Base-by-base conservation (phyloP, 23 tunicate genomes). In the Trididemnum nubilum region DNA sequence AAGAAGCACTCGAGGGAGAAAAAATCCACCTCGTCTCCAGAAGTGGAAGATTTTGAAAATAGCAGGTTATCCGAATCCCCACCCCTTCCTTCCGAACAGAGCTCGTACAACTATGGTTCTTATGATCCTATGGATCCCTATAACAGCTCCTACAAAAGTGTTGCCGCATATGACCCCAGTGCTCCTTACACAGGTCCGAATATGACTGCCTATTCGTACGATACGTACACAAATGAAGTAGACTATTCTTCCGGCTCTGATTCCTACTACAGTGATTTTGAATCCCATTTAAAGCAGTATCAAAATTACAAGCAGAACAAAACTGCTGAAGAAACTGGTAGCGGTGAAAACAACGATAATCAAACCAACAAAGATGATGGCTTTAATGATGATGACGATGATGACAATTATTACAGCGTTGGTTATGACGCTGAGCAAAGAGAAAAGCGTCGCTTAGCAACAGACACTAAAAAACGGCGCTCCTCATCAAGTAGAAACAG, bases 181-280 rank as follows among this genome's bases (percentile, higher is more conserved):
- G 31, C 38, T 2, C 57, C 80, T 19, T 71, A 79, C 59, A 73
- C 58, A 3, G 58, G 39, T 30, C 37, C 38, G 7, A 67, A 50
- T 34, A 35, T 29, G 23, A 2, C 37, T 15, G 69, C 40, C 35
- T 87, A 87, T 37, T 1, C 76, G 25, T 35, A 58, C 60, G 61
- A 59, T 36, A 31, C 81, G 1, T 90, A 90, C 77, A 66, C 50
- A 36, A 64, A 79, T 26, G 83, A 73, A 0, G 81, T 40, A 2
- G 84, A 69, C 25, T 86, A 86, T 76, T 80, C 86, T 19, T 87
- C 90, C 19, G 85, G 86, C 32, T 87, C 88, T 0, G 87, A 87
- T 34, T 86, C 97, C 0, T 87, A 65, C 34, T 90, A 78, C 79
- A 86, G 97, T 61, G 97, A 92, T 40, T 92, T 92, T 64, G 97